A percentile compares a stretch with the other conserved stretches of the same genome.
These are phyloP conservation scores for Thera britannica DNA, from an alignment of 2,888 invertebrate genomes.

Conservation along the genomic window DNA sequence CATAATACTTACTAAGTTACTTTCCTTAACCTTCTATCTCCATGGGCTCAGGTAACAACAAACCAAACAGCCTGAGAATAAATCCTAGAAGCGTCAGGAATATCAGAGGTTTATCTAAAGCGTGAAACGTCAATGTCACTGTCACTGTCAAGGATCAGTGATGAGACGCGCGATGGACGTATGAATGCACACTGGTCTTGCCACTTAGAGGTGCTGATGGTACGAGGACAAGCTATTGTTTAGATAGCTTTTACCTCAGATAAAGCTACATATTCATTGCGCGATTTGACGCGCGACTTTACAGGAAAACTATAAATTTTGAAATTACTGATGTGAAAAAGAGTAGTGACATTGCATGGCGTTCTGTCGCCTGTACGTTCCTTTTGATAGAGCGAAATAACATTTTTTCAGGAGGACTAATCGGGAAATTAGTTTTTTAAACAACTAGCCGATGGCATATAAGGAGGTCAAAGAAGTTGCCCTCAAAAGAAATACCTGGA, in stretches of 20 bases:
- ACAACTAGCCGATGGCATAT: no score
- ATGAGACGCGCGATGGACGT: constrained; percentile 29
- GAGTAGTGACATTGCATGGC: no score
- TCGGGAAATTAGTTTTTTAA: no score
- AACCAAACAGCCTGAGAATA: constrained; percentile 1
- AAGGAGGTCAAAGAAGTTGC: no score
- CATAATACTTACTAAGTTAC: no score
- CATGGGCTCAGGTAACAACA: not conserved
- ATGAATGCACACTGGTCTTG: constrained; percentile 31
- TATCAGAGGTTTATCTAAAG: constrained; percentile 14
- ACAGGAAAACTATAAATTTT: no score
- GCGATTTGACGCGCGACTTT: constrained; percentile 8
- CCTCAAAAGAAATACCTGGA: no score
- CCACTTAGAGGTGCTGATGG: constrained; percentile 36
- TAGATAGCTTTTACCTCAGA: constrained; percentile 10
- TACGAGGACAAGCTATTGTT: constrained; percentile 23
- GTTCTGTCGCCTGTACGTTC: no score
- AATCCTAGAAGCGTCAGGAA: constrained; percentile 12
- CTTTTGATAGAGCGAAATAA: no score
- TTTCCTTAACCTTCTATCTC: not conserved
- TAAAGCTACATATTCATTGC: constrained; percentile 8
- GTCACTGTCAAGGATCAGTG: constrained; percentile 20
- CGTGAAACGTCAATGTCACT: constrained; percentile 25
- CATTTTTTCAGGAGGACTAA: no score
- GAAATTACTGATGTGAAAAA: no score